Evolutionary conservation across 1,140 invertebrate species (phyloP), one percentile per base, ranked within the genome.

Genomic region (Drosophila malerkotliana): DNA sequence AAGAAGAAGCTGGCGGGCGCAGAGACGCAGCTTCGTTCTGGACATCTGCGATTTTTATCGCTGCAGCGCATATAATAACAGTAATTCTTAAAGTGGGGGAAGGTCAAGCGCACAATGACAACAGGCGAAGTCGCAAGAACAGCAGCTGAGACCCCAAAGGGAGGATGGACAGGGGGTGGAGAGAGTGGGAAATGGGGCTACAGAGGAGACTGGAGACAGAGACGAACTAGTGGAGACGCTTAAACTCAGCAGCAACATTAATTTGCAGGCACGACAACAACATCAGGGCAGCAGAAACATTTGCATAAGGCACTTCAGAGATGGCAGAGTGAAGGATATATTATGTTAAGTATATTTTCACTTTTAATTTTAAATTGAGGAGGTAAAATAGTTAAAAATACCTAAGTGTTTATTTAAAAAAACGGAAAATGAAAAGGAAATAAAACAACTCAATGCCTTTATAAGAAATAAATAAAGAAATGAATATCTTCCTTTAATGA

Each of bases 71-170:
- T 90, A 90, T 90, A 90, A 90, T 90, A 90, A 90, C 88, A 90
- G 90, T 90, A 90, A 90, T 90, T 90, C 88, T 90, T 90, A 88
- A 88, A 90, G 88, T 90, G 88, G 88, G 88, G 79, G 87, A 90
- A 90, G 88, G 88, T 90, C 88, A 88, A 64, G 59, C 79, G 73
- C 62, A 88, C 78, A 87, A 87, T 82, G 69, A 75, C 82, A 85
- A 85, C 74, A 78, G 77, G 66, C 75, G 59, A 77, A 69, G 85
- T 73, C 52, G 66, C 76, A 88, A 83, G 72, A 88, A 87, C 83
- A 79, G 79, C 83, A 88, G 72, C 79, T 82, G 78, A 71, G 76
- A 71, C 60, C 62, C 60, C 72, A 60, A 52, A 6, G 26, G 26
- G 6, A 7, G 26, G 26, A 28, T 28, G 26, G 26, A 28, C 26